These are phyloP conservation scores for Gambusia affinis DNA, from an alignment of 2,113 vertebrate species.

Conservation along the genomic window DNA sequence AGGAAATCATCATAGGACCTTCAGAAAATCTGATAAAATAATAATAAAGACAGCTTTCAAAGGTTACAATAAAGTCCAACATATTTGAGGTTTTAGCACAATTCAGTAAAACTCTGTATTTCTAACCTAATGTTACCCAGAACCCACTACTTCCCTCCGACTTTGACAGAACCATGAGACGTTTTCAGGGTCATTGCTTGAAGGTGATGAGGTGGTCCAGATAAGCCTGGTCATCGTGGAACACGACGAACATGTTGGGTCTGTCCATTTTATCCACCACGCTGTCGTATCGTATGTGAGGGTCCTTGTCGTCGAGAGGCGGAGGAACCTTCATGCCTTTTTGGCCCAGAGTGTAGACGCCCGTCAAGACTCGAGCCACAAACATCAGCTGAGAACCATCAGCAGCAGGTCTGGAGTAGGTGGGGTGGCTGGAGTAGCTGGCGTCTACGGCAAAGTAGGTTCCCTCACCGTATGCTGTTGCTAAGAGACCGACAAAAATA, in stretches of 20 bases:
- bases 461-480: constrained; percentile 46
- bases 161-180: too few relatives aligned
- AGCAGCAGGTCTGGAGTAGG: constrained; percentile 50
- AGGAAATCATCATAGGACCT: too few relatives aligned
- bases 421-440: constrained; percentile 52
- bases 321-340: constrained; percentile 60
- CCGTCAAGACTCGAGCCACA: constrained; percentile 73
- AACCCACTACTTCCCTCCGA: too few relatives aligned
- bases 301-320: neutral
- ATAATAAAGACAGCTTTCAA: too few relatives aligned
- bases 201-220: constrained; percentile 81
- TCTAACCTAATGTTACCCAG: too few relatives aligned
- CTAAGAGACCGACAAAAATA: constrained; percentile 10
- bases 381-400: constrained; percentile 73
- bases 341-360: constrained; percentile 43
- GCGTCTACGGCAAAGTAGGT: constrained; percentile 77
- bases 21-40: too few relatives aligned
- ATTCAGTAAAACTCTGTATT: too few relatives aligned
- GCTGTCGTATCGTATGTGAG: constrained; percentile 70
- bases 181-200: constrained; percentile 29
- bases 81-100: too few relatives aligned
- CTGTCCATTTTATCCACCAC: constrained; percentile 50
- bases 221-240: constrained; percentile 78
- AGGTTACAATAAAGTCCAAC: too few relatives aligned
- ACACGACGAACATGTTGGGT: constrained; percentile 77